Evolutionary conservation across 92 coral and sea anemone genomes (phyloP).

Genomic region (Porites cylindrica): DNA sequence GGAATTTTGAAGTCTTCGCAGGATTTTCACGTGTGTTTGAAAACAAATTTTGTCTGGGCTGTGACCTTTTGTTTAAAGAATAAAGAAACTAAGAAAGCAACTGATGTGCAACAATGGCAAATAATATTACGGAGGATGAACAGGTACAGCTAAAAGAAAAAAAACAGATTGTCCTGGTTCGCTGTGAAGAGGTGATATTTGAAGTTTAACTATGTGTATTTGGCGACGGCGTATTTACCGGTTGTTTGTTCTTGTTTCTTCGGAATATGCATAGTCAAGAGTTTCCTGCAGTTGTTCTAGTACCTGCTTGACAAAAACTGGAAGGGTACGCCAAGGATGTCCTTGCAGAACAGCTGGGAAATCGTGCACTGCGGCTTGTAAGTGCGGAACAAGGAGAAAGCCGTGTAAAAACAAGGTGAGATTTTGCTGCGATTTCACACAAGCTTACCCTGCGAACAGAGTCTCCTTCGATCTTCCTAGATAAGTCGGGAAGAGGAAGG

Average conservation of each 20-base stretch:
- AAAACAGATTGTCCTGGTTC: slow-evolving; percentile 2
- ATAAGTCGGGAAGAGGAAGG: too few species aligned
- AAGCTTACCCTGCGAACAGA: too few species aligned
- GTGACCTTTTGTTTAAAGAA: too few species aligned
- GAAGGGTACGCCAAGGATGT: slow-evolving; percentile 10
- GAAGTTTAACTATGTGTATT: not conserved
- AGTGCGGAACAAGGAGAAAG: slow-evolving; percentile 25
- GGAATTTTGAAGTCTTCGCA: too few species aligned
- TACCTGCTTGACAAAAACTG: slow-evolving; percentile 18
- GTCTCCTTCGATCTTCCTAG: too few species aligned
- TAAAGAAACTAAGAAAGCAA: too few species aligned
- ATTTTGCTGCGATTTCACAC: not conserved
- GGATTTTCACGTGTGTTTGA: too few species aligned
- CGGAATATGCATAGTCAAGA: not conserved
- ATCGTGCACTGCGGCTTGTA: not conserved
- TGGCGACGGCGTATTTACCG: not conserved
- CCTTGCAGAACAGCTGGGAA: slow-evolving; percentile 21
- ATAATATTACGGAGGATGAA: not conserved
- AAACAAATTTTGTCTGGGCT: too few species aligned
- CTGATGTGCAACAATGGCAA: not conserved
- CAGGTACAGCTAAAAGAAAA: slow-evolving; percentile 10
- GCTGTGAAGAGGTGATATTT: not conserved
- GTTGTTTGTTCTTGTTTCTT: not conserved
- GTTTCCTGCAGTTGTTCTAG: slow-evolving; percentile 16
- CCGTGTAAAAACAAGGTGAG: slow-evolving; percentile 32